A percentile compares a stretch with the other conserved stretches of the same genome.
Conservation (phyloP, 2,888 invertebrate genomes). For the Oligia latruncula region DNA sequence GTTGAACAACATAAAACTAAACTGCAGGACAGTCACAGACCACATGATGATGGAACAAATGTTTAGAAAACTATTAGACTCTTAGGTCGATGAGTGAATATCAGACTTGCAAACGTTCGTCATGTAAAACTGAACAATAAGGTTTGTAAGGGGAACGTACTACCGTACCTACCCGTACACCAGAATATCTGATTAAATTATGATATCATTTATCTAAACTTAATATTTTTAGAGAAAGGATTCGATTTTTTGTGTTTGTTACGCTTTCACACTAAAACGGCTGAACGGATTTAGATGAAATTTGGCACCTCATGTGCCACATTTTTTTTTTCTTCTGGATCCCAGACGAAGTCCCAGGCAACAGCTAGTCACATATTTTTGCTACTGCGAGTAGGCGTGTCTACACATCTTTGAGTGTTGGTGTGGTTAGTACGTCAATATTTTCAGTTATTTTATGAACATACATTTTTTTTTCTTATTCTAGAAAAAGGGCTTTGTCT, state of each 20-base stretch:
- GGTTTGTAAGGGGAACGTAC: not conserved
- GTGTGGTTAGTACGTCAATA: conserved; percentile 15
- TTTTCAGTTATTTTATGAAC: conserved; percentile 25
- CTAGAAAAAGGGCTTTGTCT: no score
- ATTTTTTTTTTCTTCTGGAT: not conserved
- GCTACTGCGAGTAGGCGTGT: not conserved
- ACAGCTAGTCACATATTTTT: not conserved
- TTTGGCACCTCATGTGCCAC: no score
- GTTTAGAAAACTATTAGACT: not conserved
- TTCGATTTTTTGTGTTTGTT: not conserved
- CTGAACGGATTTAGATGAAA: no score
- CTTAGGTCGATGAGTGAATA: not conserved
- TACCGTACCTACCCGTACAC: not conserved
- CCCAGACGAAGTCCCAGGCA: not conserved
- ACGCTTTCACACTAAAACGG: not conserved
- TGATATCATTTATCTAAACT: not conserved
- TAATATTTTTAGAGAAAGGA: not conserved
- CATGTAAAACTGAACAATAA: not conserved
- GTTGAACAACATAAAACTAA: not conserved
- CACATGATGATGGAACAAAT: not conserved
- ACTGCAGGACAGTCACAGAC: not conserved
- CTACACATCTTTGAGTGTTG: not conserved
- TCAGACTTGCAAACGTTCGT: not conserved
- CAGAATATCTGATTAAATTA: not conserved
- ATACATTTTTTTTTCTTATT: not conserved